Base-by-base conservation (phyloP, 2,113 vertebrate species). In the Fukomys damarensis region DNA sequence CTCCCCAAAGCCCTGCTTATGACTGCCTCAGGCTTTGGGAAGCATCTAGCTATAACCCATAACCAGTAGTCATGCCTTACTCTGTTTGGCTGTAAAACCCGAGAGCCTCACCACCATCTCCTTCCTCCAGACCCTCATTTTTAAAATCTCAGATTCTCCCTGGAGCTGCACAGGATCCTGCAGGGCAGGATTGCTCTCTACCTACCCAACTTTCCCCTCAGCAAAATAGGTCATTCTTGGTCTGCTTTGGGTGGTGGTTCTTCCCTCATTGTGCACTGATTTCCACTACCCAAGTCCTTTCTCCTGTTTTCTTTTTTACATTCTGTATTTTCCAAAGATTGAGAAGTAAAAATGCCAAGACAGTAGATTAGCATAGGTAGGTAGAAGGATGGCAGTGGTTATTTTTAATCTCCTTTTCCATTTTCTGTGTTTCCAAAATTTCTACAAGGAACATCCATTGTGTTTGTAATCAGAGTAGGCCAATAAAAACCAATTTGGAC, bases 351-450 rank as follows among this genome's bases (percentile, higher is more conserved):
- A 61, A 72, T 13, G 10, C 76, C 32, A 43, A 41, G 49, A 41
- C 41, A 41, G 52, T 54, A 84, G 49, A 52, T 56, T 14, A 30
- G 1, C 46, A 11, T 10, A 41, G 32, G 14, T 59, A 46, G 70
- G 61, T 80, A 24, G 14, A 61, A 84, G 49, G 61, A 38, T 19
- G 30, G 13, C 0, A 4, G 28, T 3, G 6, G 49, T 54, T 30
- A n/a, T 2, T 68, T 86, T 77, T 61, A 16, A 74, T 66, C n/a
- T 35, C 14, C 22, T 28, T 49, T 89, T 58, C 58, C 61, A 61
- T 95, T 91, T 79, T 87, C 54, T 91, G 38, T 14, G 43, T 46
- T 89, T 92, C 93, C 26, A 93, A 61, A 66, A 70, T 68, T 38
- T 38, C 22, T 63, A 32, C 58, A 63, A 46, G 24, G 49, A 77